Base-by-base conservation (phyloP, 2,113 vertebrate genomes). In the Aphelocoma coerulescens region DNA sequence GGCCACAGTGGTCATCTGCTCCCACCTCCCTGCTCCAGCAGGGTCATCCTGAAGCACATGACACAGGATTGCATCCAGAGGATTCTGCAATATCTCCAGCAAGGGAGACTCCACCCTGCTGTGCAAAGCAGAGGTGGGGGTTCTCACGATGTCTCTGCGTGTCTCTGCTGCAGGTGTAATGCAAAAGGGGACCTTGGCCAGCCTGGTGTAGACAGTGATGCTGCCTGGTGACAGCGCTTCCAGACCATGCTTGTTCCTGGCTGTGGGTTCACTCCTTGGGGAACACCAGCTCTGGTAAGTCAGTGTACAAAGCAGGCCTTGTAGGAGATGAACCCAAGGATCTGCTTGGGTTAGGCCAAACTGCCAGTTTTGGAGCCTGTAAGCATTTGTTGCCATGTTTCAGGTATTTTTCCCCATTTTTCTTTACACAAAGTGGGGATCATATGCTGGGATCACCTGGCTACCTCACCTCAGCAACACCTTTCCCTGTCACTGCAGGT, bases 91-190 rank as follows among this genome's bases (percentile, higher is more conserved):
- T 17, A 5, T 28, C 32, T 49, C 48, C 49, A 19, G 54, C 0
- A 7, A 15, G 62, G 32, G 48, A 35, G 4, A 8, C 14, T 48
- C 28, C 21, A 33, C 33, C 48, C 65, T 8, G 2, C 37, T 3
- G 11, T 46, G 46, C 65, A 41, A 19, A 69, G 62, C 2, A 17
- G 58, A 68, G 59, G 52, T 54, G 59, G 52, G 16, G 54, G 63
- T 28, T 71, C 72, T 88, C 49, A 90, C 0, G 1, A 3, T 71
- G 4, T 88, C 59, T 89, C 72, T 93, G 58, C 94, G 65, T 95
- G 79, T 95, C 80, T 91, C 71, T 91, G 91, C 94, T 93, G 85
- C 94, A 96, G 92, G 76, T 89, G 65, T 7, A 13, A n/a, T 49
- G 77, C 65, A 41, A 3, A 55, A 46, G 32, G 68, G 65, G 59